A percentile compares a stretch with the other conserved stretches of the same genome.
phyloP scores from a whole-genome alignment of 2,113 vertebrate species.

The Malurus cyaneus region DNA sequence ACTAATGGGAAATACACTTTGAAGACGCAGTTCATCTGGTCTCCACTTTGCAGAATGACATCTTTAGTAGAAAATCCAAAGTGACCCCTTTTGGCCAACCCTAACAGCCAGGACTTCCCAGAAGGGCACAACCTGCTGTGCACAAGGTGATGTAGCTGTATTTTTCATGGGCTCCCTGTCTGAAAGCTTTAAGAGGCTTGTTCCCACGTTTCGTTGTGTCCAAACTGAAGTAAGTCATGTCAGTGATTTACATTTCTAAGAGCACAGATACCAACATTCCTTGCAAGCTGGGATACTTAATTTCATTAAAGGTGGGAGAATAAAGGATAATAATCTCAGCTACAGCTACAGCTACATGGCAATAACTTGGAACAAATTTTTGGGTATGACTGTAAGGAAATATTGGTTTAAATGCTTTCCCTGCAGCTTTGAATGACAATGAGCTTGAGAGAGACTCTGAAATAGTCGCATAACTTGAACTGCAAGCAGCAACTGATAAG shows the following conservation, averaged over 20 bases:
- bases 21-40: background rate
- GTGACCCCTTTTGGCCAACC: background rate
- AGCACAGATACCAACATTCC: background rate
- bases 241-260: background rate
- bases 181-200: background rate
- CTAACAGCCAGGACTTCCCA: background rate
- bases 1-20: background rate
- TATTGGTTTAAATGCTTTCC: constrained; percentile 35
- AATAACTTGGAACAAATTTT: constrained; percentile 16
- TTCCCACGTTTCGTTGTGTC: background rate
- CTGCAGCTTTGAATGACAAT: constrained; percentile 54
- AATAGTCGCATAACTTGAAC: constrained; percentile 48
- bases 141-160: background rate
- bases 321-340: constrained; percentile 35
- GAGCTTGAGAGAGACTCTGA: constrained; percentile 34
- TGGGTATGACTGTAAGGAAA: background rate
- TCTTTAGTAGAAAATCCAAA: background rate
- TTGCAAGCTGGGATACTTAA: background rate
- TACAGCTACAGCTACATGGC: background rate
- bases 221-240: background rate
- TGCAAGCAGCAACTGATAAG: constrained; percentile 45
- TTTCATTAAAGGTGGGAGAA: constrained; percentile 35
- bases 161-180: background rate
- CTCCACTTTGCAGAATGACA: background rate
- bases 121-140: background rate